Conservation (phyloP, 35 echinoderm and acorn worm genomes). For the Apostichopus parvimensis region DNA sequence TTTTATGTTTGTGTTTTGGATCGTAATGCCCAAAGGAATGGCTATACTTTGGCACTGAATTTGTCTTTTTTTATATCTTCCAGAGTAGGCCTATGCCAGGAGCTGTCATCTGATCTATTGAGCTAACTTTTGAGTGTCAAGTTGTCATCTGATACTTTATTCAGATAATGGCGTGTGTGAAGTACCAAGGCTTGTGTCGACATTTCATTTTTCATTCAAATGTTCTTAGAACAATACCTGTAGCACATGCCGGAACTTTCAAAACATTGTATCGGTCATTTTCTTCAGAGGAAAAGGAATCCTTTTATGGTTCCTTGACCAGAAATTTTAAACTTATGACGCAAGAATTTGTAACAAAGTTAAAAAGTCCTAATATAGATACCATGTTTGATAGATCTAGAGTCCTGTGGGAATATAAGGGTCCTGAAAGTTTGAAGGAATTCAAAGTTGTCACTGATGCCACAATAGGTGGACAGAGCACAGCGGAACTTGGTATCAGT, state of each 20-base stretch:
- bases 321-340: slow-evolving; percentile 73
- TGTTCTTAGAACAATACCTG: not conserved
- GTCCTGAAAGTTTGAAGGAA: slow-evolving; percentile 66
- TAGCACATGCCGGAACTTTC: not conserved
- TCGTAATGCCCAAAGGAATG: too few relatives aligned
- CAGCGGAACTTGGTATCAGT: slow-evolving; percentile 67
- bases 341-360: slow-evolving; percentile 64
- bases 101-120: too few relatives aligned
- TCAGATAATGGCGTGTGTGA: not conserved
- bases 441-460: slow-evolving; percentile 72
- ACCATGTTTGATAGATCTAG: slow-evolving; percentile 75
- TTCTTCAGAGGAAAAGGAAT: slow-evolving; percentile 47
- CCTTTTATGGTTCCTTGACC: slow-evolving; percentile 39
- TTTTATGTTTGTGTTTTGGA: too few relatives aligned
- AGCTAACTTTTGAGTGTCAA: too few relatives aligned
- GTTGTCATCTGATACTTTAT: too few relatives aligned
- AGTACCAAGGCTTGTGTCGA: not conserved
- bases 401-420: slow-evolving; percentile 68
- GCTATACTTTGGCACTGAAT: too few relatives aligned
- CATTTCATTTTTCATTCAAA: not conserved
- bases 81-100: too few relatives aligned
- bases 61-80: too few relatives aligned
- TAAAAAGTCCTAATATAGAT: slow-evolving; percentile 70
- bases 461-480: slow-evolving; percentile 83
- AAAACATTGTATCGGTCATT: not conserved